Conservation (phyloP, 2,113 vertebrate species). For the Crotophaga sulcirostris region DNA sequence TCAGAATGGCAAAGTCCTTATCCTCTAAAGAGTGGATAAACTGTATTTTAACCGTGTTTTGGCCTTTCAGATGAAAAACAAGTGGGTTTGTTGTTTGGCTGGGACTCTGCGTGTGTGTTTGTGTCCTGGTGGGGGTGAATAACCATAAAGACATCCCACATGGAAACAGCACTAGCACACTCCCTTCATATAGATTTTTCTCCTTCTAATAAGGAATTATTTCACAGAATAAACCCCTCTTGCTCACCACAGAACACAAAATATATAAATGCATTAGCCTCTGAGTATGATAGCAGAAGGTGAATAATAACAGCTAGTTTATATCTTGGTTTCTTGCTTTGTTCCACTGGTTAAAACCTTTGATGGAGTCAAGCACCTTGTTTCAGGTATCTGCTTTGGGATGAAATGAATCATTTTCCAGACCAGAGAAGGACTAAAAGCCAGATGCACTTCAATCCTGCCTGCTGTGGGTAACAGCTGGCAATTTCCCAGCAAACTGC, state of each 20-base stretch:
- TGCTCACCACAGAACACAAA: background rate
- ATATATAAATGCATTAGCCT: background rate
- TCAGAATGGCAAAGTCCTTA: background rate
- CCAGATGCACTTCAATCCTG: background rate
- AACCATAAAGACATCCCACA: background rate
- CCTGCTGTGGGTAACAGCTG: background rate
- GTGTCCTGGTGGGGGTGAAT: background rate
- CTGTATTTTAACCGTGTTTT: background rate
- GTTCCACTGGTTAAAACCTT: background rate
- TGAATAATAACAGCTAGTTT: background rate
- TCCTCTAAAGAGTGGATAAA: background rate
- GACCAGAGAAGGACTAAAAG: background rate
- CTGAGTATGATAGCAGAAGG: background rate
- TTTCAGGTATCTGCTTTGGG: background rate
- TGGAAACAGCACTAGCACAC: background rate
- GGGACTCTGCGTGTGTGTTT: background rate
- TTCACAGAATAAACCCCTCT: background rate
- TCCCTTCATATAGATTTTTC: background rate
- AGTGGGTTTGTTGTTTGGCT: background rate
- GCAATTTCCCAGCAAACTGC: background rate
- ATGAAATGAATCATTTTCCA: background rate
- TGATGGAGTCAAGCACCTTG: background rate
- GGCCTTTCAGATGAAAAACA: background rate
- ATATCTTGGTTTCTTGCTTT: background rate
- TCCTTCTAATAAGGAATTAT: background rate